Conservation (phyloP, 2,888 invertebrate species). For the Dynastes tityus region DNA sequence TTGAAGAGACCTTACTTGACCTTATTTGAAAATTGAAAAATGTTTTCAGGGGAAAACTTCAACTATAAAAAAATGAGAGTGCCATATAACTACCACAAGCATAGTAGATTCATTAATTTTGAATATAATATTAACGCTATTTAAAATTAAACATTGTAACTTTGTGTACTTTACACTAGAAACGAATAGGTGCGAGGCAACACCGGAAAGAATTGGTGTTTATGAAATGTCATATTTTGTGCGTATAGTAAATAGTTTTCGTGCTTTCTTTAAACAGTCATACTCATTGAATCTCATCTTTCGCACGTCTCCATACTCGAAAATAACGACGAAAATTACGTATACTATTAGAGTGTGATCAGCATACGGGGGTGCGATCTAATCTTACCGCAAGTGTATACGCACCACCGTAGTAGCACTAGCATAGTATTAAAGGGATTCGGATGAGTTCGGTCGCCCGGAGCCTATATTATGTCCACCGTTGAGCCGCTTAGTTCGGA, state of each 20-base stretch:
- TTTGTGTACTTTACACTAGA: no score
- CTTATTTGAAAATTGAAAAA: no score
- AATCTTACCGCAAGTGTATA: constrained; percentile 57
- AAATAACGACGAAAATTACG: no score
- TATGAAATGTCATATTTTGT: not conserved
- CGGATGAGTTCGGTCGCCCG: constrained; percentile 57
- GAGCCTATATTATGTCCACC: constrained; percentile 61
- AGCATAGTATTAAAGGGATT: constrained; percentile 42
- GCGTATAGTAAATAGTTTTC: no score
- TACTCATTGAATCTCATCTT: constrained; percentile 14
- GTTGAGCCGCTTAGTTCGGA: constrained; percentile 61
- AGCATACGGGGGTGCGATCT: constrained; percentile 57
- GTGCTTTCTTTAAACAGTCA: not conserved
- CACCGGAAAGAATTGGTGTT: not conserved
- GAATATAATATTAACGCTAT: no score
- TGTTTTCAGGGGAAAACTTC: no score
- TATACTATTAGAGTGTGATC: constrained; percentile 50
- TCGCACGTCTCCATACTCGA: constrained; percentile 13
- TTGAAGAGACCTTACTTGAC: no score
- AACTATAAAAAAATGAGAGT: no score
- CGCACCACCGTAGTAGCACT: constrained; percentile 47
- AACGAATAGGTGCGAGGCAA: not conserved
- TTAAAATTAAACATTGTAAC: no score
- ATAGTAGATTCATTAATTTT: no score
- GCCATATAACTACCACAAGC: no score